Evolutionary conservation across 2,888 invertebrate genomes (phyloP), one percentile per base, ranked within the genome.

Genomic region (Junonia oenone): DNA sequence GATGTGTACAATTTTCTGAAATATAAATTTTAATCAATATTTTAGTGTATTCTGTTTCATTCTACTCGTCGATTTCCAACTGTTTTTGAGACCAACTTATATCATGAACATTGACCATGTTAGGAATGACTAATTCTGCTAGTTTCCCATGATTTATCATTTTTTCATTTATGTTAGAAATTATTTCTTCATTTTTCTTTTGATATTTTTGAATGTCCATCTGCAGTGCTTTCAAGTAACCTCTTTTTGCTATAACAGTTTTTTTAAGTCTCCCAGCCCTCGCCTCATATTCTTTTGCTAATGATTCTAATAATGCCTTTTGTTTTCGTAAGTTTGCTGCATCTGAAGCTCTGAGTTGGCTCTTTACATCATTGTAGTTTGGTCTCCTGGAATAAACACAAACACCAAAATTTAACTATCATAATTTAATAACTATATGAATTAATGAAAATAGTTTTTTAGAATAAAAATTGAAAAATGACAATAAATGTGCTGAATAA

Each of bases 1-100:
- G 85, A 33, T 87, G 82, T 89, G 89, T 89, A 88, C 84, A 87
- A 84, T 87, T 87, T 87, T 89, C 86, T 80, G 86, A 88, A 89
- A 87, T 85, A 89, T 86, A 89, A 86, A 86, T 81, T 86, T 85
- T 88, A 87, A 82, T 87, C 83, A 86, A 75, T 68, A 63, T 64
- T 68, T 68, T 66, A 61, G 55, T 68, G 64, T 69, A 69, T 69
- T 75, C 65, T 80, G 40, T 33, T 54, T 26, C 75, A 77, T 74
- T 81, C 80, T 73, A 66, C 59, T 70, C 58, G 72, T 75, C 68
- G 53, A 66, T 53, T 63, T 78, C 71, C 66, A 78, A 64, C 51
- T 81, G 76, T 71, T 75, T 76, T 33, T 76, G 74, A 57, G 71
- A 69, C 82, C 81, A 83, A 53, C 66, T 64, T 35, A 72, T 63